These are phyloP conservation scores for Tenthredo mesomela DNA, from an alignment of 2,888 invertebrate species.

Conservation along the genomic window DNA sequence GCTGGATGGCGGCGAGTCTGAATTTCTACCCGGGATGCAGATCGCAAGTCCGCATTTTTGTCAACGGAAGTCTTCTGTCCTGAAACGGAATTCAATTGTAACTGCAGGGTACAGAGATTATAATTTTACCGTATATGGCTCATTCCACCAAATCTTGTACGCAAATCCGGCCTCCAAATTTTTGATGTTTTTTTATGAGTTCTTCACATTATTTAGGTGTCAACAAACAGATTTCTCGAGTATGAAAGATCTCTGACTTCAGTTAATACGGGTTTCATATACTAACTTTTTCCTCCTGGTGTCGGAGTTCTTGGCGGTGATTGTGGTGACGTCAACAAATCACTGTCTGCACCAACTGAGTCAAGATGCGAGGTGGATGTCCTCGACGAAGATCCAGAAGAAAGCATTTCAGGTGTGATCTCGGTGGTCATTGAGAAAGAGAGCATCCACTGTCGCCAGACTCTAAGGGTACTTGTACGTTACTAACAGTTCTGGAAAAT, in stretches of 20 bases:
- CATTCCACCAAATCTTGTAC: constrained; percentile 4
- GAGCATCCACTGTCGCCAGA: constrained; percentile 7
- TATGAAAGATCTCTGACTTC: background rate
- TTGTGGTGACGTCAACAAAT: constrained; percentile 4
- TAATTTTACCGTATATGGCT: background rate
- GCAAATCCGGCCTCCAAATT: constrained; percentile 17
- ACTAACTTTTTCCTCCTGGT: constrained; percentile 33
- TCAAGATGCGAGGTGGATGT: constrained; percentile 13
- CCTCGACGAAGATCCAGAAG: constrained; percentile 11
- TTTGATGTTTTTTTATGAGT: constrained; percentile 23
- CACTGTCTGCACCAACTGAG: background rate
- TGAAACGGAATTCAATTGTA: constrained; percentile 9
- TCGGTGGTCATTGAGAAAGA: constrained; percentile 15
- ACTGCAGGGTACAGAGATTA: background rate
- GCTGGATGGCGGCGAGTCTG: no score
- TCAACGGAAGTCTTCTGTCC: constrained; percentile 7
- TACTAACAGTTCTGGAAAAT: constrained; percentile 24
- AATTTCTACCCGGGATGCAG: no score
- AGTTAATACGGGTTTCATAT: background rate
- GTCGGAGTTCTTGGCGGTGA: constrained; percentile 25
- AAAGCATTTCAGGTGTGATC: constrained; percentile 3
- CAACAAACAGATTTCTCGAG: constrained; percentile 1
- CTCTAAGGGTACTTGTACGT: background rate
- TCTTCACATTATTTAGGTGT: constrained; percentile 19
- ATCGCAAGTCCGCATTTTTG: background rate